Evolutionary conservation across 2,888 invertebrate genomes (phyloP), one percentile per base, ranked within the genome.

Genomic region (Chorisops tibialis): DNA sequence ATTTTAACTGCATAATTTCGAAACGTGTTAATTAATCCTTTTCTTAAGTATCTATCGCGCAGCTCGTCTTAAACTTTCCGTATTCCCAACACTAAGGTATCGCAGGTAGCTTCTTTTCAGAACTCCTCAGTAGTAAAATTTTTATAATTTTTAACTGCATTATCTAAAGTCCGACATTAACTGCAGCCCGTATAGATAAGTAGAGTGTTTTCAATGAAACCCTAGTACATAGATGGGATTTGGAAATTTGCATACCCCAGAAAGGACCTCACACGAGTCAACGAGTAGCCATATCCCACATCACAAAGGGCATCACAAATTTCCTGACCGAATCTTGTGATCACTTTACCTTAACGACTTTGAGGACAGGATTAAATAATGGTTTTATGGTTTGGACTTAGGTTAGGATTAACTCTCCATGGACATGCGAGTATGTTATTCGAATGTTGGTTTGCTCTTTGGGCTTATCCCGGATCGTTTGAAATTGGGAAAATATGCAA

Each of bases 321-420:
- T 21, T 18, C n/a, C 3, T 45, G 4, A n/a, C n/a, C 9, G 12
- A 11, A 6, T 41, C n/a, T 54, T 41, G 9, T 54, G 52, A 54
- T 54, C 52, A 21, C 41, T 54, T 56, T 56, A 56, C 56, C 56
- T 63, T 59, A 41, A 51, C 63, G 59, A 60, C 52, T 50, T 63
- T 63, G 43, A 47, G 49, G 49, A 63, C 47, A 52, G 59, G 63
- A 63, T 63, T 63, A 59, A 50, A 37, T 22, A 30, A 37, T 41
- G 38, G 56, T 56, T 56, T 56, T 56, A 56, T 35, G 30, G 45
- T 30, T 45, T 45, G 45, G 56, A 45, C 12, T 56, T 56, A 56
- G 30, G 18, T 35, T 14, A 24, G 52, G 43, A 35, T 58, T 59
- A 39, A 37, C 21, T 9, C 30, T 30, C 7, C 2, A 38, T 7